A percentile compares a stretch with the other conserved stretches of the same genome.
These are phyloP conservation scores for Scaptomyza polygonia DNA, from an alignment of 2,888 invertebrate genomes.

Conservation along the genomic window DNA sequence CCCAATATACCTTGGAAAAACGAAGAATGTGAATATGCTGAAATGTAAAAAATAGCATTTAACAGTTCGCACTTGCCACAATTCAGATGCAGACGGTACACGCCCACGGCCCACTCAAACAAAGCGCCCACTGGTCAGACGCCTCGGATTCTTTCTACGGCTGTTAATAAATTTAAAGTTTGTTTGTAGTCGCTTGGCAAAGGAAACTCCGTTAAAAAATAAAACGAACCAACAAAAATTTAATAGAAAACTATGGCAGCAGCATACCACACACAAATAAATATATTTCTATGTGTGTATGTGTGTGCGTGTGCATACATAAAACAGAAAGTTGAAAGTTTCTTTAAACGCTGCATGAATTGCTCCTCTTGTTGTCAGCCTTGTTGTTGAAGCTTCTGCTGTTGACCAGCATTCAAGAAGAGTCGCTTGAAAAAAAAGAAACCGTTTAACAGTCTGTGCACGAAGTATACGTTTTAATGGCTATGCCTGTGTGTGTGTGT, in stretches of 20 bases:
- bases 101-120: constrained; percentile 22
- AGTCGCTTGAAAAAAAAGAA: constrained; percentile 53
- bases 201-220: constrained; percentile 15
- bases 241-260: constrained; percentile 19
- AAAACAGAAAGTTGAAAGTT: constrained; percentile 70
- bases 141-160: constrained; percentile 48
- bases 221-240: not conserved
- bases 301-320: constrained; percentile 25
- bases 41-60: constrained; percentile 56
- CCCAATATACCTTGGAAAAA: not conserved
- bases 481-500: constrained; percentile 3
- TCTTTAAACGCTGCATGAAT: constrained; percentile 73
- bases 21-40: constrained; percentile 52
- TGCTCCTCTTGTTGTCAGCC: constrained; percentile 53
- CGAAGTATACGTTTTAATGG: constrained; percentile 39
- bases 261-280: constrained; percentile 13
- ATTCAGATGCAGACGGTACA: constrained; percentile 40
- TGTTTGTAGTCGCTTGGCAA: constrained; percentile 56
- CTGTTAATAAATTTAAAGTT: constrained; percentile 78
- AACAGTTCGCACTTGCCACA: constrained; percentile 57
- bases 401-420: constrained; percentile 40
- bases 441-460: constrained; percentile 66
- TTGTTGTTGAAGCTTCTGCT: constrained; percentile 12
- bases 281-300: not conserved
- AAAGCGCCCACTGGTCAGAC: constrained; percentile 41